These are phyloP conservation scores for Drosophila bipectinata DNA, from an alignment of 1,140 invertebrate species.

Conservation along the genomic window DNA sequence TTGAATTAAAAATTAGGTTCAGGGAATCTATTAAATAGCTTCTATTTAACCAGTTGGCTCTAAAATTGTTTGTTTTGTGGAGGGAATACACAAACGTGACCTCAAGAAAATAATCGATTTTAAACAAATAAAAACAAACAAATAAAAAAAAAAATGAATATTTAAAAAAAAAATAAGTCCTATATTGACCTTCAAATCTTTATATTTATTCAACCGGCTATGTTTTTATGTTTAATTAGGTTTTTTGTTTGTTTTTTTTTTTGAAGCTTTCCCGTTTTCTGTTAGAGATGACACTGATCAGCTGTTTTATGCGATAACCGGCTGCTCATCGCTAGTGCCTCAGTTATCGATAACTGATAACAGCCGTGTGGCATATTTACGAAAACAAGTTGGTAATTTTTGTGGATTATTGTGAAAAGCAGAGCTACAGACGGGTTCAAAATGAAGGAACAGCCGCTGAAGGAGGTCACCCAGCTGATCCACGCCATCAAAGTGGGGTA, in stretches of 20 bases:
- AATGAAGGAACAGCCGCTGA: slow-evolving; percentile 64
- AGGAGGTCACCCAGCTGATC: slow-evolving; percentile 83
- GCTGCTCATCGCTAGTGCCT: neutral
- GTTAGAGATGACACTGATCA: neutral
- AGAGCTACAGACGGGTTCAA: neutral
- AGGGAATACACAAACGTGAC: neutral
- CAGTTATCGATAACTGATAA: slow-evolving; percentile 48
- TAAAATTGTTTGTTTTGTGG: neutral
- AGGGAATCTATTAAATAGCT: neutral
- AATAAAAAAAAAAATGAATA: neutral
- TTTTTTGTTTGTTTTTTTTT: neutral
- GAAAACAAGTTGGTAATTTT: neutral
- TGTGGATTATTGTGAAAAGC: slow-evolving; percentile 10
- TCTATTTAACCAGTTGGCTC: neutral
- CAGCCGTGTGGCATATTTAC: slow-evolving; percentile 1
- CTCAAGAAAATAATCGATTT: neutral
- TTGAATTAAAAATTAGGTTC: too few species aligned
- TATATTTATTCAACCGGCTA: too few species aligned
- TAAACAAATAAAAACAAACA: neutral
- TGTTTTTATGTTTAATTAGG: neutral
- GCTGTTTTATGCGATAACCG: slow-evolving; percentile 4
- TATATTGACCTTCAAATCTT: neutral
- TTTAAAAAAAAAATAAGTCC: too few species aligned
- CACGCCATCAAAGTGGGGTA: slow-evolving; percentile 85
- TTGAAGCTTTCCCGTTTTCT: neutral